Percentiles rank a stretch among this genome's conserved stretches.
Conservation (phyloP, 2,113 vertebrate species). For the Channa maculata region DNA sequence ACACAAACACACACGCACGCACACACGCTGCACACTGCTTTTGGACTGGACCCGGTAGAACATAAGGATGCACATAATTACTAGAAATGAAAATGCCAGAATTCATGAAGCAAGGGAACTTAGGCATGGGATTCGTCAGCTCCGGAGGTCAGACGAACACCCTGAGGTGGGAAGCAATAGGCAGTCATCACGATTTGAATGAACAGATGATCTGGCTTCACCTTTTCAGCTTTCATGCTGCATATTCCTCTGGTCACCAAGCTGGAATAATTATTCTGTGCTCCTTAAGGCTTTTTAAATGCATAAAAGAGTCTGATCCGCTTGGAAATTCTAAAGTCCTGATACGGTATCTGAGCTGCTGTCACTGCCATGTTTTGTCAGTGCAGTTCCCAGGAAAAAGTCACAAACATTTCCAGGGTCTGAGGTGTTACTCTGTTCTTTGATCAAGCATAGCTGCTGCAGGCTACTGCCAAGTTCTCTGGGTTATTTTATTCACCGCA, state of each 20-base stretch:
- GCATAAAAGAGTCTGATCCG: conserved; percentile 22
- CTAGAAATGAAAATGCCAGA: conserved; percentile 22
- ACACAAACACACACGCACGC: not conserved
- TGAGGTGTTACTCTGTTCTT: not conserved
- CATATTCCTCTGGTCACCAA: conserved; percentile 30
- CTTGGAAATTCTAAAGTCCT: not conserved
- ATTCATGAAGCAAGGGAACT: conserved; percentile 16
- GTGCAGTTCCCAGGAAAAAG: not conserved
- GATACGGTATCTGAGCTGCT: conserved; percentile 18
- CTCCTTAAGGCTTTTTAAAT: conserved; percentile 35
- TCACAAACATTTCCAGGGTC: not conserved
- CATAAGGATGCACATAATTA: conserved; percentile 23
- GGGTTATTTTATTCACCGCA: not conserved
- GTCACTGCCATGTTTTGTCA: not conserved
- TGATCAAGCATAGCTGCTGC: not conserved
- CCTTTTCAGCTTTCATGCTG: conserved; percentile 30
- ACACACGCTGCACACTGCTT: not conserved
- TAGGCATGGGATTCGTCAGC: not conserved
- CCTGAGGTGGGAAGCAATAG: not conserved
- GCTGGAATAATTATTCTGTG: conserved; percentile 33
- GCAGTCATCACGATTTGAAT: not conserved
- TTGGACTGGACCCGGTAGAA: not conserved
- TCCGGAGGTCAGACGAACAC: conserved; percentile 35
- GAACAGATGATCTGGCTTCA: conserved; percentile 31
- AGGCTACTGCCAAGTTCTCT: not conserved